Evolutionary conservation across 2,113 vertebrate genomes (phyloP), one percentile per base, ranked within the genome.

Genomic region (Stigmatopora nigra): DNA sequence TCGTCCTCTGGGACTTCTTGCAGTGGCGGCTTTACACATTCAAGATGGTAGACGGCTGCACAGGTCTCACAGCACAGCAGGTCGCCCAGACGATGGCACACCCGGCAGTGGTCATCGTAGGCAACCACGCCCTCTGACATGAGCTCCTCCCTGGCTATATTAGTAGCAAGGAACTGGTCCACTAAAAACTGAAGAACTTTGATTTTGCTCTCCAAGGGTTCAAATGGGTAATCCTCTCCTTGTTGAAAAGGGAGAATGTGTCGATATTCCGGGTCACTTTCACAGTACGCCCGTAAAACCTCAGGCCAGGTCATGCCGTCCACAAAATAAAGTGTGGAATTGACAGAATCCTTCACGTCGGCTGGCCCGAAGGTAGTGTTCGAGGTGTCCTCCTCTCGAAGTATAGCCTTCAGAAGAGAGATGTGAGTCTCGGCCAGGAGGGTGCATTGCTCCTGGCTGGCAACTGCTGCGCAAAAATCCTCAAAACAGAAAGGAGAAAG

Each of bases 301-400:
- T 99, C 97, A 0, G 97, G 96, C 97, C 97, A 99, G 7, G 97
- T 99, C 97, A 99, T 99, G 55, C 97, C 95, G 22, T 99, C 97
- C 48, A 98, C 94, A 86, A 98, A 96, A 80, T 97, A 98, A 64
- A 99, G 89, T 2, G 97, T 98, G 85, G 97, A 99, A 82, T 99
- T 97, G 75, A 99, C 94, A 5, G 96, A 98, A 87, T 99, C 97
- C 88, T 98, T 99, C 77, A 99, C 92, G 71, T 99, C 97, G 35
- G 97, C 93, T 13, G 97, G 96, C 73, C 97, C 97, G 71, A 99
- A 99, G 65, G 95, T 98, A 87, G 97, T 99, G 89, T 98, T 99
- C 72, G 95, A 99, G 47, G 95, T 97, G 88, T 99, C 97, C 88
- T 99, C 97, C 84, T 99, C 97, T 49, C 97, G 91, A 79, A 99